Percentiles rank a stretch among this genome's conserved stretches.
Evolutionary conservation across 2,797 vertebrate species (phyloP).

Genomic region (Microctenopoma lineatum): DNA sequence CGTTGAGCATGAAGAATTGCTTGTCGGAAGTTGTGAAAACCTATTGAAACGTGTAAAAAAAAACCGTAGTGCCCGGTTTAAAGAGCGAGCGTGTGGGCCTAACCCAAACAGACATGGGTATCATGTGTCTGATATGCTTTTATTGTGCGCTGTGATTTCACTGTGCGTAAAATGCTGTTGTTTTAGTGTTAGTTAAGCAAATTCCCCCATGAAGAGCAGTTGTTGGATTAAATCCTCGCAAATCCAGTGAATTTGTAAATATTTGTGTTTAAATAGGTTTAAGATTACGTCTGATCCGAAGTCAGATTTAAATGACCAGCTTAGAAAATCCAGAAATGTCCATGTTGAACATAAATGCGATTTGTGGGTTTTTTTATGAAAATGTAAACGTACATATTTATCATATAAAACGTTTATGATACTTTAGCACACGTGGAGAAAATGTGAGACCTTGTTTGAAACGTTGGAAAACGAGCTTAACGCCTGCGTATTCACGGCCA

Average conservation of each 20-base stretch:
- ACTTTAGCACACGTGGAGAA: not conserved
- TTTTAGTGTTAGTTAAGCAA: slow-evolving; percentile 16
- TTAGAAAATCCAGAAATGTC: slow-evolving; percentile 6
- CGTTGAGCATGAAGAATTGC: slow-evolving; percentile 25
- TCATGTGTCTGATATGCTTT: slow-evolving; percentile 52
- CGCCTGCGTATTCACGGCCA: slow-evolving; percentile 95
- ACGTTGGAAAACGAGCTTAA: slow-evolving; percentile 69
- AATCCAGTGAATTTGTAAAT: slow-evolving; percentile 52
- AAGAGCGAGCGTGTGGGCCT: slow-evolving; percentile 28
- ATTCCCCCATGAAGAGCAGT: slow-evolving; percentile 21
- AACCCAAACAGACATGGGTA: slow-evolving; percentile 33
- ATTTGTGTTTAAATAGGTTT: slow-evolving; percentile 44
- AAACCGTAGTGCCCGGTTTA: slow-evolving; percentile 16
- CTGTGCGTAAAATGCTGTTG: slow-evolving; percentile 36
- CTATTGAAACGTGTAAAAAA: slow-evolving; percentile 34
- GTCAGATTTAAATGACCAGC: slow-evolving; percentile 20
- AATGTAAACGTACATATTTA: not conserved
- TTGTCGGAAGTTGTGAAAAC: slow-evolving; percentile 52
- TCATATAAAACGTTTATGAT: slow-evolving; percentile 1
- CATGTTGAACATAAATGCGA: not conserved
- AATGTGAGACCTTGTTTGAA: slow-evolving; percentile 31
- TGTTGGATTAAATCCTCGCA: slow-evolving; percentile 45
- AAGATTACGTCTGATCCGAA: slow-evolving; percentile 16
- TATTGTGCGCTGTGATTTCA: slow-evolving; percentile 43
- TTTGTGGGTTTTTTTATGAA: not conserved